phyloP scores from a whole-genome alignment of 1,140 invertebrate genomes.

The Nixonia krombeini region DNA sequence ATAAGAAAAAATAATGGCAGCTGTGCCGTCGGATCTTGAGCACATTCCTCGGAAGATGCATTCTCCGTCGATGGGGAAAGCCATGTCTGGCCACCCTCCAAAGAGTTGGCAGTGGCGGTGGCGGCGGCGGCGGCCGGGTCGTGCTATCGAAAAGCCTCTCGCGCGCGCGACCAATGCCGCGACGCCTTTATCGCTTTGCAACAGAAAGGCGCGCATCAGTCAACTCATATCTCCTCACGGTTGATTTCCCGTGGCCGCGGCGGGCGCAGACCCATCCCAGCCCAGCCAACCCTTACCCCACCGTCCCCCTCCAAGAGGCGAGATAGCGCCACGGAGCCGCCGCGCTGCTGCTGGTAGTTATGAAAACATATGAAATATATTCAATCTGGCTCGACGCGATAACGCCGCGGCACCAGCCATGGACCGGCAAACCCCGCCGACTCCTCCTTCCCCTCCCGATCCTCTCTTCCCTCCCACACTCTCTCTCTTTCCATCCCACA shows the following conservation, averaged over 20 bases:
- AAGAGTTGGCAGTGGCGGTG: too few relatives aligned
- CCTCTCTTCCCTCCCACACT: conserved; percentile 5
- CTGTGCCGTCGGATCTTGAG: too few relatives aligned
- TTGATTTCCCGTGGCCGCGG: conserved; percentile 71
- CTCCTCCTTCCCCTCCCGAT: neutral
- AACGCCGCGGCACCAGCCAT: conserved; percentile 58
- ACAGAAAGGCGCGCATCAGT: conserved; percentile 73
- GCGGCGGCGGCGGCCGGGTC: conserved; percentile 24
- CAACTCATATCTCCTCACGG: conserved; percentile 72
- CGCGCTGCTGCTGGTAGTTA: conserved; percentile 62
- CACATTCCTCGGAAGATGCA: too few relatives aligned
- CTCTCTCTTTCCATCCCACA: neutral
- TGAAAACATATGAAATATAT: conserved; percentile 74
- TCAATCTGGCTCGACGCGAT: conserved; percentile 69
- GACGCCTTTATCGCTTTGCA: conserved; percentile 73
- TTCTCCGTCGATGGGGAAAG: too few relatives aligned
- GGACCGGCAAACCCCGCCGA: conserved; percentile 18
- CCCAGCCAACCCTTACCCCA: conserved; percentile 24
- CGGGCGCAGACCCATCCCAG: conserved; percentile 44
- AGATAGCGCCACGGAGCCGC: conserved; percentile 58
- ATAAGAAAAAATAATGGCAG: too few relatives aligned
- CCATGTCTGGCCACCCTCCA: conserved; percentile 45
- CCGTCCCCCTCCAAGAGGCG: conserved; percentile 27
- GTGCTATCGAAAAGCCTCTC: conserved; percentile 69
- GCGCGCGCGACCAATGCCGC: conserved; percentile 69